Percentiles rank a stretch among this genome's conserved stretches.
phyloP scores from a whole-genome alignment of 2,797 vertebrate species.

The Squalus acanthias region DNA sequence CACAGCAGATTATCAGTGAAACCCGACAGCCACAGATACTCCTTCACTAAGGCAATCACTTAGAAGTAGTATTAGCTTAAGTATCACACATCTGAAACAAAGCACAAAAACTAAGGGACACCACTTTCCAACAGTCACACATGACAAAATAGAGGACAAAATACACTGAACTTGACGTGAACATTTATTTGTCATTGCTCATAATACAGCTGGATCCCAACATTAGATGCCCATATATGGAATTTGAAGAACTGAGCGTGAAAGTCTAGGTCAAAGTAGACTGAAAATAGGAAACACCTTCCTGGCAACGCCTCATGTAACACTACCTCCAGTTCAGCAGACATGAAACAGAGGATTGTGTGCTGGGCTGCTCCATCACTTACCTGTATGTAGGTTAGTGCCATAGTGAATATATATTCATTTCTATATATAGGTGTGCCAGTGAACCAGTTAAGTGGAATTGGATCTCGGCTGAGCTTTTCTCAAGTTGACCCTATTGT shows the following conservation, averaged over 20 bases:
- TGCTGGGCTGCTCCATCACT: neutral
- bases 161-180: neutral
- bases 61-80: neutral
- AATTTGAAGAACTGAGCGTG: neutral
- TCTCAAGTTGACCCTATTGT: neutral
- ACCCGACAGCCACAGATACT: neutral
- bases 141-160: neutral
- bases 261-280: neutral
- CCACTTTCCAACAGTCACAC: neutral
- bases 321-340: neutral
- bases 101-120: neutral
- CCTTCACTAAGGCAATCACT: neutral
- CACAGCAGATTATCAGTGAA: neutral
- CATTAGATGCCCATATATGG: neutral
- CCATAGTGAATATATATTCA: neutral
- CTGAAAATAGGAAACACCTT: neutral
- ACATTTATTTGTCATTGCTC: neutral
- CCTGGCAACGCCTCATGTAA: neutral
- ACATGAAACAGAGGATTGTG: neutral
- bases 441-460: conserved; percentile 16
- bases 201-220: neutral
- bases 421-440: conserved; percentile 28
- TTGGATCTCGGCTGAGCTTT: neutral
- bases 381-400: conserved; percentile 31
- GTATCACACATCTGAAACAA: neutral